Evolutionary conservation across 2,797 vertebrate genomes (phyloP).

Genomic region (Squalus acanthias): DNA sequence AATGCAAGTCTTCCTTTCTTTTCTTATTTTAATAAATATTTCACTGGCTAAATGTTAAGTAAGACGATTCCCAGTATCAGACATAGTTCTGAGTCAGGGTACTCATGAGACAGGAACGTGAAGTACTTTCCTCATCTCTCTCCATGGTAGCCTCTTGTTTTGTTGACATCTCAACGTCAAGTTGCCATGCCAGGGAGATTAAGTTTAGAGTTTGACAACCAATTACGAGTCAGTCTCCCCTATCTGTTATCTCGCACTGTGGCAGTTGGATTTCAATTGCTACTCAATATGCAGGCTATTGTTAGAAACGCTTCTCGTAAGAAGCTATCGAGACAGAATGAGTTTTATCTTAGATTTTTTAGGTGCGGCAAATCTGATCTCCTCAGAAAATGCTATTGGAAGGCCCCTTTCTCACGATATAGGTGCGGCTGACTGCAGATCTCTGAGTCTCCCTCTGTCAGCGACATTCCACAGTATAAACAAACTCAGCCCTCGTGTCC

Average conservation of each 20-base stretch:
- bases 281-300: slow-evolving; percentile 16
- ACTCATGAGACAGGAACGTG: not conserved
- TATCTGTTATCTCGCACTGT: slow-evolving; percentile 12
- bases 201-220: not conserved
- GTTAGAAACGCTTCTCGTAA: not conserved
- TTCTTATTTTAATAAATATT: slow-evolving; percentile 8
- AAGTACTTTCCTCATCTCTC: not conserved
- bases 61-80: not conserved
- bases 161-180: not conserved
- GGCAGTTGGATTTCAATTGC: not conserved
- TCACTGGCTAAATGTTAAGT: not conserved
- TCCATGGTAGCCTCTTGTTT: not conserved
- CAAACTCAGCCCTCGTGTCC: not conserved
- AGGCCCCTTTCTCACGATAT: not conserved
- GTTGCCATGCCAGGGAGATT: slow-evolving; percentile 26
- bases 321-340: not conserved
- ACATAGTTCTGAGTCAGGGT: not conserved
- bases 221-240: slow-evolving; percentile 8
- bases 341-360: slow-evolving; percentile 11
- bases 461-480: not conserved
- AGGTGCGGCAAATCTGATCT: not conserved
- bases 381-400: not conserved
- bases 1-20: not conserved
- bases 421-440: not conserved
- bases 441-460: not conserved